Conservation (phyloP, 2,113 vertebrate species). For the Calyptomena viridis region DNA sequence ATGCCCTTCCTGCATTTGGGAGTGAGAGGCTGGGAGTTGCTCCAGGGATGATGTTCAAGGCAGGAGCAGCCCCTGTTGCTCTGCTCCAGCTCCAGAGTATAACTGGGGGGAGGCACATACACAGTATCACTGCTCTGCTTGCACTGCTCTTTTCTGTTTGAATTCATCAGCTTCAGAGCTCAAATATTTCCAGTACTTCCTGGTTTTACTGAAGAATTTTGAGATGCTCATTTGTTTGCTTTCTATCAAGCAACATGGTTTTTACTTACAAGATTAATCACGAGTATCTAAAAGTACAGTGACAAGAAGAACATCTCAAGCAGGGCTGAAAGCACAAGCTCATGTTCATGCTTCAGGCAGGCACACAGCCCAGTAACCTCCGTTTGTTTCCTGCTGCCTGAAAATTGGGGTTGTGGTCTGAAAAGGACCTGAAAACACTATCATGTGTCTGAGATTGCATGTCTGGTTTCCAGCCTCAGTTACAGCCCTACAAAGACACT, state of each 20-base stretch:
- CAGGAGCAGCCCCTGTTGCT: background rate
- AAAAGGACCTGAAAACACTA: background rate
- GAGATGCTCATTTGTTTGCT: background rate
- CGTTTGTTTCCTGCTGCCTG: background rate
- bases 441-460: background rate
- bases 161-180: background rate
- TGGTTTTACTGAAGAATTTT: background rate
- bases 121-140: accelerated
- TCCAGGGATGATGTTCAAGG: background rate
- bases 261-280: background rate
- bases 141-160: background rate
- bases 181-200: accelerated
- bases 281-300: background rate
- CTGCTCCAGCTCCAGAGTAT: background rate
- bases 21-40: background rate
- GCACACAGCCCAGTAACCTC: background rate
- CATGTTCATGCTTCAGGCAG: background rate
- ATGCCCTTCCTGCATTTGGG: background rate
- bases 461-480: background rate
- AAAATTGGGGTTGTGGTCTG: background rate
- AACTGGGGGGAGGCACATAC: too few relatives aligned
- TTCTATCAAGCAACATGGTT: background rate
- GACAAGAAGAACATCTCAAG: background rate
- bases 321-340: background rate
- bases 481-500: background rate